Evolutionary conservation across 2,797 vertebrate species (phyloP), one percentile per base, ranked within the genome.

Genomic region (Liasis olivaceus): DNA sequence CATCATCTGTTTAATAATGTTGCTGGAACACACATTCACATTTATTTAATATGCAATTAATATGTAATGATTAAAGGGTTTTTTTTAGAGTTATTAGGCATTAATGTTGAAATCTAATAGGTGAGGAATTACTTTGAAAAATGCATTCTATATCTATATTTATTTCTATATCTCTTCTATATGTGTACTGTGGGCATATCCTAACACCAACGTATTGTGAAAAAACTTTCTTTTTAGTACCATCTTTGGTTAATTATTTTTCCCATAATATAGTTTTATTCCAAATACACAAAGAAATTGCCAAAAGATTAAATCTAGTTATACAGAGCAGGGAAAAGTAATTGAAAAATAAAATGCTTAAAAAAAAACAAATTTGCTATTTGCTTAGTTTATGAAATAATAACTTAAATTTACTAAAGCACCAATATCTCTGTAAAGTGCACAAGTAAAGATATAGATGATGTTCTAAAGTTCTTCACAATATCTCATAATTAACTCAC

Each of bases 401-500:
- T 94, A 93, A 85, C 95, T 92, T 95, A 96, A 95, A 96, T 95
- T 95, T 94, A 81, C 20, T 63, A 90, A 92, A 36, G 58, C 89
- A 93, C 91, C 95, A 96, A 58, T 81, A 92, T 93, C 64, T 95
- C 90, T 3, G 88, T 95, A 94, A 96, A 96, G 93, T 94, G 94
- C 3, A 26, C 94, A 92, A 89, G 93, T 95, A 97, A 96, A 94
- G 86, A 93, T 89, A 92, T 26, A 59, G 91, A 93, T 94, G 58
- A 81, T 92, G 92, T 95, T 96, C 94, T 91, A n/a, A 97, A 97
- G 93, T 97, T 96, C 96, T 97, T 95, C 91, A 95, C 89, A 95
- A 93, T 96, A 95, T 94, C 96, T 98, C 97, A 97, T 97, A 96
- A 97, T 97, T 97, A 97, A 97, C 94, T 97, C 96, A 97, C 97